phyloP scores from a whole-genome alignment of 2,888 invertebrate species.

The Eutolmus rufibarbis region DNA sequence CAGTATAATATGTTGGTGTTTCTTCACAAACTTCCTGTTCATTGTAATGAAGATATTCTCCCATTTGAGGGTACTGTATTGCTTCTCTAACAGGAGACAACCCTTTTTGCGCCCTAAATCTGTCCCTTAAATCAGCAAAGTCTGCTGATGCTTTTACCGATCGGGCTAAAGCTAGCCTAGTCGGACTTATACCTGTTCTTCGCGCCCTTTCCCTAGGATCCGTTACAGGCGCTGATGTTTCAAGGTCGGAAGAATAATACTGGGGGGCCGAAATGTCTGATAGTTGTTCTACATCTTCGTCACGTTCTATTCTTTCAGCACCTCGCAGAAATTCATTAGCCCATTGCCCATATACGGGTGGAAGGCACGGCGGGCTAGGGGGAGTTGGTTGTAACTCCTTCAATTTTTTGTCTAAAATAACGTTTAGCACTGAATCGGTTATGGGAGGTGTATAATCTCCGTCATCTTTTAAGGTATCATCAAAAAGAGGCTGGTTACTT shows the following conservation, averaged over 20 bases:
- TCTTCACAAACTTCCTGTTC: not conserved
- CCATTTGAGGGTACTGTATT: not conserved
- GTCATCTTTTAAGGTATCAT: constrained; percentile 31
- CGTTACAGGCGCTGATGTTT: not conserved
- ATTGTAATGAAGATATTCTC: not conserved
- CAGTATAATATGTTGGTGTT: not conserved
- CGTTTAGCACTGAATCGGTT: constrained; percentile 22
- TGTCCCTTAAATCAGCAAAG: not conserved
- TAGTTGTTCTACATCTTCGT: constrained; percentile 22
- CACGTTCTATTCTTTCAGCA: constrained; percentile 43
- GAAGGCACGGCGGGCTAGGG: not conserved
- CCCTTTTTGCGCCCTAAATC: not conserved
- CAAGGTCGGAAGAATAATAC: not conserved
- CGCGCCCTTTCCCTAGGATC: not conserved
- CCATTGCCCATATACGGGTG: constrained; percentile 16
- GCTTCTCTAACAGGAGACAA: not conserved
- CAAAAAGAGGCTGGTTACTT: constrained; percentile 10
- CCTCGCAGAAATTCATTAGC: constrained; percentile 35
- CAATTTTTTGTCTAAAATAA: constrained; percentile 29
- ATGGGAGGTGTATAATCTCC: constrained; percentile 28
- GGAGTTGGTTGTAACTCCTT: not conserved
- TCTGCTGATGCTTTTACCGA: not conserved
- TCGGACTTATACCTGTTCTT: not conserved
- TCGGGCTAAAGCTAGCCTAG: not conserved
- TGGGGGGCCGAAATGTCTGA: not conserved